Evolutionary conservation across 1,140 invertebrate species (phyloP).

Genomic region (roundworm (Caenorhabditis elegans)): WBcel235 BX284602.5:6520001-6520500

Average conservation of each 20-base stretch:
- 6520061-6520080: background rate
- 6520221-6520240: background rate
- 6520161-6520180: background rate
- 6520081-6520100: background rate
- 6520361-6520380: slow-evolving; percentile 11
- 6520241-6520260: slow-evolving; percentile 14
- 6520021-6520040: background rate
- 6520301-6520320: slow-evolving; percentile 9
- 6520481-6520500: too few species aligned
- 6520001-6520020: too few species aligned
- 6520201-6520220: background rate
- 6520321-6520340: slow-evolving; percentile 16
- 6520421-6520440: too few species aligned
- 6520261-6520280: background rate
- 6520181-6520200: background rate
- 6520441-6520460: too few species aligned
- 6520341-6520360: background rate
- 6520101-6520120: background rate
- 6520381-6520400: background rate
- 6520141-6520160: background rate
- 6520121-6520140: background rate
- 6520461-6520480: too few species aligned
- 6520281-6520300: slow-evolving; percentile 15
- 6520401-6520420: background rate
- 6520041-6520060: background rate